Conservation (phyloP, 1,140 invertebrate genomes). For the Drosophila carrolli region DNA sequence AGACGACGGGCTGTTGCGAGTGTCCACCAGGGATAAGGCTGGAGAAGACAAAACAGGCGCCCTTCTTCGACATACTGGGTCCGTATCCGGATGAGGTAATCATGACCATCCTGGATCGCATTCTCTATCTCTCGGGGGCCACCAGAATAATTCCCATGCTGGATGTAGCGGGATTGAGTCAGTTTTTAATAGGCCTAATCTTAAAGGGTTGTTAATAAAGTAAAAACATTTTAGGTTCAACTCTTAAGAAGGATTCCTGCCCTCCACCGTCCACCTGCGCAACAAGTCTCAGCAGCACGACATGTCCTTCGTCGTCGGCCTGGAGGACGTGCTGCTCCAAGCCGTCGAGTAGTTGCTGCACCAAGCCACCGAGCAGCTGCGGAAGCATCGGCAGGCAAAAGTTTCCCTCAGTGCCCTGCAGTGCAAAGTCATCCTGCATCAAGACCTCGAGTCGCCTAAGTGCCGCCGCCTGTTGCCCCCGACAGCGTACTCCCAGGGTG, state of each 20-base stretch:
- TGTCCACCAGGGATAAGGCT: background rate
- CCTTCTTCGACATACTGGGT: background rate
- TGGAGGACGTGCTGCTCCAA: slow-evolving; percentile 4
- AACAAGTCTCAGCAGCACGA: background rate
- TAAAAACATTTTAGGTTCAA: background rate
- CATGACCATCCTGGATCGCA: slow-evolving; percentile 48
- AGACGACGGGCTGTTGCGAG: background rate
- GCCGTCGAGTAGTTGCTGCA: slow-evolving; percentile 5
- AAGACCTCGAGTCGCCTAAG: slow-evolving; percentile 6
- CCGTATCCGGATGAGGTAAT: slow-evolving; percentile 63
- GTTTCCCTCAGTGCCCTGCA: background rate
- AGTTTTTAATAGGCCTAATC: background rate
- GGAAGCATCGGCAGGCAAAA: background rate
- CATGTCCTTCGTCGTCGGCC: background rate
- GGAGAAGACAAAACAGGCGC: background rate
- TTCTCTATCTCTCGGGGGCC: slow-evolving; percentile 45
- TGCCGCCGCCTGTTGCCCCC: slow-evolving; percentile 2
- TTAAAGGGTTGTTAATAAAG: too few species aligned
- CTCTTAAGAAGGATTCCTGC: background rate
- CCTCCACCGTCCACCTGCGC: background rate
- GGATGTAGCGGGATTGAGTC: background rate
- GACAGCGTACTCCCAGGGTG: slow-evolving; percentile 39
- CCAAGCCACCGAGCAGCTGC: slow-evolving; percentile 7
- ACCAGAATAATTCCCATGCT: slow-evolving; percentile 27
- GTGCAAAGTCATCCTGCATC: slow-evolving; percentile 4